phyloP scores from a whole-genome alignment of 2,888 invertebrate species.

The Athalia cordata region DNA sequence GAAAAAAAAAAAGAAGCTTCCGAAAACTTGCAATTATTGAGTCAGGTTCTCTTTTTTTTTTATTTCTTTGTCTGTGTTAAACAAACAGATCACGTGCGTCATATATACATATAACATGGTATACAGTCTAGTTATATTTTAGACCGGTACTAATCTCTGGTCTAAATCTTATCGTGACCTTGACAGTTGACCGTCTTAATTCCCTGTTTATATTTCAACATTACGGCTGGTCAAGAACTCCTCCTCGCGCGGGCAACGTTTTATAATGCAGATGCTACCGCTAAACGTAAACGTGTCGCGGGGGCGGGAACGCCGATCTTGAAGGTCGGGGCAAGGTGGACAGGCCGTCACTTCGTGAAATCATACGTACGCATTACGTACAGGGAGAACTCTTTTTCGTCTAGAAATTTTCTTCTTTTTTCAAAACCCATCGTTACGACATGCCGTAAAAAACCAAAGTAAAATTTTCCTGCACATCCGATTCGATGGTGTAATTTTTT shows the following conservation, averaged over 20 bases:
- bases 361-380: not conserved
- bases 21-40: too few relatives aligned
- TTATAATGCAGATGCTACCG: too few relatives aligned
- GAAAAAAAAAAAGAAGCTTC: too few relatives aligned
- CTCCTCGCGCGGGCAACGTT: not conserved
- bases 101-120: slow-evolving; percentile 19
- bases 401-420: not conserved
- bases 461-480: too few relatives aligned
- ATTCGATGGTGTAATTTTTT: too few relatives aligned
- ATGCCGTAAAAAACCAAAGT: too few relatives aligned
- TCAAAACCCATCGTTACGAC: too few relatives aligned
- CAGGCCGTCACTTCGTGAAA: slow-evolving; percentile 27
- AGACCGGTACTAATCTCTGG: not conserved
- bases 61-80: too few relatives aligned
- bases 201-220: slow-evolving; percentile 29
- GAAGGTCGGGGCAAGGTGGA: slow-evolving; percentile 40
- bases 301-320: not conserved
- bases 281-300: too few relatives aligned
- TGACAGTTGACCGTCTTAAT: slow-evolving; percentile 14
- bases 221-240: slow-evolving; percentile 42
- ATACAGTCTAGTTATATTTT: not conserved
- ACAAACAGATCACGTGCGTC: not conserved
- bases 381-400: not conserved
- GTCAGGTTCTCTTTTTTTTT: too few relatives aligned
- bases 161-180: slow-evolving; percentile 22